Percentiles rank a stretch among this genome's conserved stretches.
Conservation (phyloP, 2,888 invertebrate species). For the Troilus luridus region DNA sequence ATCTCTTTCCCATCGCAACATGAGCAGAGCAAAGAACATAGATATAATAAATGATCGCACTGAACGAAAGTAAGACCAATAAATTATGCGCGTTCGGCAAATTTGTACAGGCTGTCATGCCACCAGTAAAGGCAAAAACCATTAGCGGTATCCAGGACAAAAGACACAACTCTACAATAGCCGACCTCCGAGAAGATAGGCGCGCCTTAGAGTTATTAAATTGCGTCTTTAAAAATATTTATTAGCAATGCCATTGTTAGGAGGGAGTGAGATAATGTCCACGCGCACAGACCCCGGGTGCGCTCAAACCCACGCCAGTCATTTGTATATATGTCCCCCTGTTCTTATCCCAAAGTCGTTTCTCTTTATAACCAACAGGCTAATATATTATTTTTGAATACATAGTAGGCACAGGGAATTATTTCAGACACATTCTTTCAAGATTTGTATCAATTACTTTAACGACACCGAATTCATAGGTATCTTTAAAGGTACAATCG, state of each 20-base stretch:
- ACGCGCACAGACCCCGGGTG: neutral
- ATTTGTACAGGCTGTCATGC: neutral
- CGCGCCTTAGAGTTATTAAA: neutral
- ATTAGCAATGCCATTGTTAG: neutral
- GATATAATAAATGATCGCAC: neutral
- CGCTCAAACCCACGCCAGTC: neutral
- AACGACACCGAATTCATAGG: too few relatives aligned
- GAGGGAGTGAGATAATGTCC: neutral
- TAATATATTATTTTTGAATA: neutral
- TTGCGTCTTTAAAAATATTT: conserved; percentile 11
- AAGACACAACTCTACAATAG: neutral
- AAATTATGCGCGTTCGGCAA: neutral
- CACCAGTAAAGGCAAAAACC: neutral
- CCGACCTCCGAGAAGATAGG: neutral
- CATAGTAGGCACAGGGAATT: neutral
- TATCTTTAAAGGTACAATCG: too few relatives aligned
- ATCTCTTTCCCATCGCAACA: neutral
- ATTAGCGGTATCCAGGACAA: neutral
- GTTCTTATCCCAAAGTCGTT: neutral
- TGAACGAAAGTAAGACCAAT: neutral
- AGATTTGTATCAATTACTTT: too few relatives aligned
- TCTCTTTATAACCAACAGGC: neutral
- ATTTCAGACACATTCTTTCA: neutral
- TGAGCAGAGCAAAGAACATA: neutral
- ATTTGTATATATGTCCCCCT: neutral